Conservation (phyloP, 2,113 vertebrate species). For the Anguilla rostrata region DNA sequence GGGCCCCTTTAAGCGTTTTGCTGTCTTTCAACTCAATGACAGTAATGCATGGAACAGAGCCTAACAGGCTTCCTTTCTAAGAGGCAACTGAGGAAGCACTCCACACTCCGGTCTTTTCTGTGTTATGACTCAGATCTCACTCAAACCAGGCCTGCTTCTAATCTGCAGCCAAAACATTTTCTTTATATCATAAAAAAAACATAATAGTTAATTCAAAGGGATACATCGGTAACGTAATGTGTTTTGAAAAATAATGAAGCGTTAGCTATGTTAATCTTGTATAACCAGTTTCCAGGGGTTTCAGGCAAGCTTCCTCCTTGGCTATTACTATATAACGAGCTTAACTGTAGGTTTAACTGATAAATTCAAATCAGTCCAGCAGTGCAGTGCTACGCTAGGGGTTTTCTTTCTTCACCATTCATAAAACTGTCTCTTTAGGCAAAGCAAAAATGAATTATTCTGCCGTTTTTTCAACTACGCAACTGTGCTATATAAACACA, state of each 20-base stretch:
- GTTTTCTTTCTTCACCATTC: background rate
- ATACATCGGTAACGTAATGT: background rate
- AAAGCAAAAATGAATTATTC: background rate
- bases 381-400: background rate
- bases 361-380: background rate
- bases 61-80: background rate
- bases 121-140: background rate
- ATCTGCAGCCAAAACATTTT: slow-evolving; percentile 3
- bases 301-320: background rate
- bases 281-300: background rate
- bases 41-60: background rate
- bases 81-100: background rate
- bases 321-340: background rate
- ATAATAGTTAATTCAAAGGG: background rate
- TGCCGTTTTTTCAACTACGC: background rate
- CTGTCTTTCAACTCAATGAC: background rate
- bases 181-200: background rate
- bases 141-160: background rate
- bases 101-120: too few species aligned
- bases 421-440: background rate
- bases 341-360: background rate
- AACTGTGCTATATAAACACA: background rate
- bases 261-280: background rate
- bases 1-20: background rate
- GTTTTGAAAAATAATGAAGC: background rate